These are phyloP conservation scores for Lepetodrilus schrolli DNA, from an alignment of 2,888 invertebrate species.

Conservation along the genomic window DNA sequence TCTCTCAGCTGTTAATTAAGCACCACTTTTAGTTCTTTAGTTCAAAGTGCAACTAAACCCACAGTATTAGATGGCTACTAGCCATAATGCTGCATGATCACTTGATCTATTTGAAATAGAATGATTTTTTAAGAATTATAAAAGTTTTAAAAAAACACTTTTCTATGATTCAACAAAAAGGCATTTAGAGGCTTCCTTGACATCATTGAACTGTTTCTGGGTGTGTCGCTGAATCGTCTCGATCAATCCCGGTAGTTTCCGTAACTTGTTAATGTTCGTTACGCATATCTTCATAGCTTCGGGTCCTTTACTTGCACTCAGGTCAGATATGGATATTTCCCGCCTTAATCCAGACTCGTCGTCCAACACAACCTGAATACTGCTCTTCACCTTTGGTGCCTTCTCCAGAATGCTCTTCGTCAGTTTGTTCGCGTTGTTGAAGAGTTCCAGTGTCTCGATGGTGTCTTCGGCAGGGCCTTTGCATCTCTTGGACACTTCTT, in stretches of 20 bases:
- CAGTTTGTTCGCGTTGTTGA: slow-evolving; percentile 55
- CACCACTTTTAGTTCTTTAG: too few species aligned
- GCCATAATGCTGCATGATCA: too few species aligned
- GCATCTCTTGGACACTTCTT: slow-evolving; percentile 51
- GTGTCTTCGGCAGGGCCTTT: slow-evolving; percentile 51
- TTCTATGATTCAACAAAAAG: slow-evolving; percentile 43
- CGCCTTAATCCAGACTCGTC: slow-evolving; percentile 55
- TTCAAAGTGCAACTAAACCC: too few species aligned
- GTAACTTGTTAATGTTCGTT: slow-evolving; percentile 57
- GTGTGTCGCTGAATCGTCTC: slow-evolving; percentile 55
- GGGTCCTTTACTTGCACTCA: slow-evolving; percentile 48
- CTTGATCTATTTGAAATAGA: too few species aligned
- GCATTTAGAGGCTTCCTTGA: slow-evolving; percentile 54
- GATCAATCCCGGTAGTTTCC: slow-evolving; percentile 49
- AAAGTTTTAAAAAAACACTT: too few species aligned
- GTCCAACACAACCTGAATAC: slow-evolving; percentile 52
- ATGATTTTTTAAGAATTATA: too few species aligned
- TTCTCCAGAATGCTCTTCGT: slow-evolving; percentile 53
- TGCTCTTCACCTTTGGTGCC: slow-evolving; percentile 52
- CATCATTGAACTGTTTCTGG: slow-evolving; percentile 50
- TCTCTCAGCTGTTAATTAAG: too few species aligned
- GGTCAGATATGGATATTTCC: slow-evolving; percentile 57
- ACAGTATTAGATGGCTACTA: too few species aligned
- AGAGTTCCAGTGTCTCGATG: slow-evolving; percentile 52
- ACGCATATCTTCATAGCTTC: slow-evolving; percentile 50